Base-by-base conservation (phyloP, 2,888 invertebrate genomes). In the Tortricodes alternella region DNA sequence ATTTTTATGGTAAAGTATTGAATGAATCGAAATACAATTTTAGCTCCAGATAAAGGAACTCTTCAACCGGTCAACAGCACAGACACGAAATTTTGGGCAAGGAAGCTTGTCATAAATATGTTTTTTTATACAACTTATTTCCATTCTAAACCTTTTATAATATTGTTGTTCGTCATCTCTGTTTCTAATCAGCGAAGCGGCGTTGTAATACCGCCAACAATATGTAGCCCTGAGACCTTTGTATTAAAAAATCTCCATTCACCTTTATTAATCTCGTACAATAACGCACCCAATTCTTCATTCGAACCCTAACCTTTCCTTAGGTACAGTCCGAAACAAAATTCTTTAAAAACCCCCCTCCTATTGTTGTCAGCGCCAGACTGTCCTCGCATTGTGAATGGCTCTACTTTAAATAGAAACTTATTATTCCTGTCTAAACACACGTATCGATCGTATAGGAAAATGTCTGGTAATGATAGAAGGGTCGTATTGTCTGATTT, bases 291-390 rank as follows among this genome's bases (percentile, higher is more conserved):
- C 13, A 29, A 29, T 29, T 29, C 16, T 32, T 32, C 24, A 24
- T 11, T 16, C 53, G 29, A 21, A 24, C 39, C 53, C 48, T 48
- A 21, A 41, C 27, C 23, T 23, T 48, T 19, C 55, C 55, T 41
- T 55, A 55, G 48, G 55, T 53, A 39, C 46, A 53, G 53, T 55
- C 27, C 41, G 39, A 39, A 24, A 23, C 41, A 41, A 38, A 55
- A 56, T 50, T 56, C 56, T 56, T 56, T 38, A 56, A 56, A 56
- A 55, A 21, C 44, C 21, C 46, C 41, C 49, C 21, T 6, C 16
- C 56, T 3, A 56, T 56, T 56, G 56, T 56, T 56, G 56, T 56
- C 56, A 56, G 16, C 29, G 13, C 23, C 56, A 56, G 56, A 35
- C 55, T 48, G 41, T 49, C 55, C 48, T 29, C 18, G 16, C 16